Percentiles rank a stretch among this genome's conserved stretches.
Conservation (phyloP, 2,888 invertebrate species). For the Nebria salina region DNA sequence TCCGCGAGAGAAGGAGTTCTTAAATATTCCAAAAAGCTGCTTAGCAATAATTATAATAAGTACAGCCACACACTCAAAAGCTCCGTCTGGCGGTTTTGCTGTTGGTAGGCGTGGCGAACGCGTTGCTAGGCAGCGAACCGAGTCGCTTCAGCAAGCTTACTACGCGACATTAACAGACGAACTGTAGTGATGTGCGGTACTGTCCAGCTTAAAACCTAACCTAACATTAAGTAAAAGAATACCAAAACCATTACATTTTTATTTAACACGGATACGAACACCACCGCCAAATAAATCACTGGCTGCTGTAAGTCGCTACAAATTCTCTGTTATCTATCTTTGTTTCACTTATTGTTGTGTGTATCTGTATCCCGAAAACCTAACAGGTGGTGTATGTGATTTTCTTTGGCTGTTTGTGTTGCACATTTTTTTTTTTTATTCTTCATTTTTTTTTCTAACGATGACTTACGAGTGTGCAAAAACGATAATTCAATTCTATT, state of each 20-base stretch:
- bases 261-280: conserved; percentile 9
- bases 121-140: conserved; percentile 39
- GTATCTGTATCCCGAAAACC: not conserved
- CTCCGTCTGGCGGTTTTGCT: conserved; percentile 12
- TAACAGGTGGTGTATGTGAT: conserved; percentile 12
- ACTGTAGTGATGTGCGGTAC: conserved; percentile 41
- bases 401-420: not conserved
- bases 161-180: conserved; percentile 38
- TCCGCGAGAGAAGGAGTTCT: not conserved
- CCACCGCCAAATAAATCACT: not conserved
- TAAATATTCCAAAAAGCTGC: not conserved
- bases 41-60: not conserved
- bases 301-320: not conserved
- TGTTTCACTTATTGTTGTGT: conserved; percentile 7
- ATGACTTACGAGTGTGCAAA: conserved; percentile 32
- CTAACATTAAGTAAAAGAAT: not conserved
- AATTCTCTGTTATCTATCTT: conserved; percentile 11
- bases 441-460: conserved; percentile 6
- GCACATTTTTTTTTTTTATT: not conserved
- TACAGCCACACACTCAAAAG: not conserved
- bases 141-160: conserved; percentile 22
- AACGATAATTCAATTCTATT: conserved; percentile 36
- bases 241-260: not conserved
- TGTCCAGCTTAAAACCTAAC: not conserved
- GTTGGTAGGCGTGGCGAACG: conserved; percentile 39